phyloP scores from a whole-genome alignment of 2,797 vertebrate genomes.

The Scarus forsteni region DNA sequence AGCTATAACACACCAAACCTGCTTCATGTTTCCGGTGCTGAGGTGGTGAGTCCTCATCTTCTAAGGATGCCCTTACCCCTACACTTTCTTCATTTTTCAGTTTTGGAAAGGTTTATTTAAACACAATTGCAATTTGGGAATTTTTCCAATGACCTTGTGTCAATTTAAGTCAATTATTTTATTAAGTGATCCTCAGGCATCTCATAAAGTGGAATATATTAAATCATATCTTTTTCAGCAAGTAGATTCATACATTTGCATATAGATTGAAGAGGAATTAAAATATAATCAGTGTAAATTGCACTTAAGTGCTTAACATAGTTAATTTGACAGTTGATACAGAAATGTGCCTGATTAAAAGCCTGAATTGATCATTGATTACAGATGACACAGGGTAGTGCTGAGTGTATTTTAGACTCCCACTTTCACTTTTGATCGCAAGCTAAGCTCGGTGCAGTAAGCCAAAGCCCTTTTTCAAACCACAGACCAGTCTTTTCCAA shows the following conservation, averaged over 20 bases:
- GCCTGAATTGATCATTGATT: not conserved
- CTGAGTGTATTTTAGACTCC: not conserved
- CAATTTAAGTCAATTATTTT: not conserved
- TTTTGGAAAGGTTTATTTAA: not conserved
- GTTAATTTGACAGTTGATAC: not conserved
- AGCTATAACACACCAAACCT: slow-evolving; percentile 92
- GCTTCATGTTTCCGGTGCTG: slow-evolving; percentile 88
- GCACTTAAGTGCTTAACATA: not conserved
- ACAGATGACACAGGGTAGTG: not conserved
- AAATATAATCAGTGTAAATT: not conserved
- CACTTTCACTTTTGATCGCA: not conserved
- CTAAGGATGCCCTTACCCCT: not conserved
- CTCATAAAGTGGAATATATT: not conserved
- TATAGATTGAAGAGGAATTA: not conserved
- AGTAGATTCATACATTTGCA: slow-evolving; percentile 4
- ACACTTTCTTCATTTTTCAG: not conserved
- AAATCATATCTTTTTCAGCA: not conserved
- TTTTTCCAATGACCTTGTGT: not conserved
- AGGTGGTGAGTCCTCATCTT: slow-evolving; percentile 77
- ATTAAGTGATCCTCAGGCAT: not conserved
- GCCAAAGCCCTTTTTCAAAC: not conserved
- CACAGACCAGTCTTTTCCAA: no score
- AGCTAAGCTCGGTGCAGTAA: not conserved
- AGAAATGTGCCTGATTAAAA: not conserved
- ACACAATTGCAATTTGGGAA: not conserved